Evolutionary conservation across 2,888 invertebrate species (phyloP), one percentile per base, ranked within the genome.

Genomic region (Oscheius sp.): DNA sequence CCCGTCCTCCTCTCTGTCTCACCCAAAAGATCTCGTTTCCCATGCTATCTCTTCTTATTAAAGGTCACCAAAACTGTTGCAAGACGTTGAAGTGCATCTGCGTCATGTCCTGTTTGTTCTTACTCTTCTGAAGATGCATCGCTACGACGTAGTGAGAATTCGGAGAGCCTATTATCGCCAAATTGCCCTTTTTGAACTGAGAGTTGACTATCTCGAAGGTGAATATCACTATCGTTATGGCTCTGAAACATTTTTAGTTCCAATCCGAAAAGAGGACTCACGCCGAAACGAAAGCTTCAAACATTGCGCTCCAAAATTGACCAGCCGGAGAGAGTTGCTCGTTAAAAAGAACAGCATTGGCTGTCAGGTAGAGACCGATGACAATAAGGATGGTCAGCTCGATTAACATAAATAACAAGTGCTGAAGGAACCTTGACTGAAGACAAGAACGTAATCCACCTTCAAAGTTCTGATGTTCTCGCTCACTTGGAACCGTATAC

Each of bases 401-500:
- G 1, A 68, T 37, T 11, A 10, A 33, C 29, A 68, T 53, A 10
- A 68, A 21, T 9, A 55, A 33, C 42, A 68, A 21, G 37, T 68
- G 68, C 68, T 68, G 35, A 68, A 68, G 5, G 1, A 42, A 37
- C 21, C 5, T 10, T 33, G 35, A 10, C 9, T 59, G 32, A 48
- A 32, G 21, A 57, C 2, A 58, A 58, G 29, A 11, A 11, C 11
- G 32, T 21, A 21, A 21, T 21, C 21, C 21, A 21, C 21, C 21
- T 68, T 55, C 55, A 68, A 51, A 10, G 55, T 55, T n/a, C 68
- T 53, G 35, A 68, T 53, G 33, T 68, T 68, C 42, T 68, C 68
- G n/a, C 13, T 35, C 1, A 68, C n/a, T 37, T 68, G 68, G 29
- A 68, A 68, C 1, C 55, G 53, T 9, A 68, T 68, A 29, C 68